Conservation (phyloP, 2,797 vertebrate genomes). For the Novumbra hubbsi region DNA sequence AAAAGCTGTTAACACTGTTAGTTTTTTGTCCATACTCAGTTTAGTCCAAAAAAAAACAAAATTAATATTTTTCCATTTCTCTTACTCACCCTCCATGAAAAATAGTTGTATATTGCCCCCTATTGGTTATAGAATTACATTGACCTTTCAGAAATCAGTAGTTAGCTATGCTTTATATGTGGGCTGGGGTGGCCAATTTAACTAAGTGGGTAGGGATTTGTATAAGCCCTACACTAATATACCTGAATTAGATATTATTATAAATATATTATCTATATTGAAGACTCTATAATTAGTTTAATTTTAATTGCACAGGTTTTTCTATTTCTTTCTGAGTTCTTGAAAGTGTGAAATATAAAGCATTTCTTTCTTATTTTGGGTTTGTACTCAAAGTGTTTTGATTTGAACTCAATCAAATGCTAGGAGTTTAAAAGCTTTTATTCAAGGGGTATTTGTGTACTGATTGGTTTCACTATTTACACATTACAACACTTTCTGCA, state of each 20-base stretch:
- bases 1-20: too few relatives aligned
- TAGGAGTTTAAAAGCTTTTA: too few relatives aligned
- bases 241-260: neutral
- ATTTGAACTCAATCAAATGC: too few relatives aligned
- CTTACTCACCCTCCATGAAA: neutral
- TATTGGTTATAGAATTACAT: constrained; percentile 20
- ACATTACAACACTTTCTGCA: too few relatives aligned
- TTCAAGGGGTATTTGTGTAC: too few relatives aligned
- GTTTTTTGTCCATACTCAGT: too few relatives aligned
- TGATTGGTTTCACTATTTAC: too few relatives aligned
- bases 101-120: constrained; percentile 27
- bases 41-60: too few relatives aligned
- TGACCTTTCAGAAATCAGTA: neutral
- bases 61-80: neutral
- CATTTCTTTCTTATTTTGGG: too few relatives aligned
- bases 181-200: neutral
- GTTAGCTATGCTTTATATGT: neutral
- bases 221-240: neutral
- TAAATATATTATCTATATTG: neutral
- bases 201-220: neutral
- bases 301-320: neutral
- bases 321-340: neutral
- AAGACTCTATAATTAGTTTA: neutral
- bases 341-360: too few relatives aligned
- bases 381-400: too few relatives aligned